Conservation (phyloP, 2,113 vertebrate genomes). For the Murina feae region DNA sequence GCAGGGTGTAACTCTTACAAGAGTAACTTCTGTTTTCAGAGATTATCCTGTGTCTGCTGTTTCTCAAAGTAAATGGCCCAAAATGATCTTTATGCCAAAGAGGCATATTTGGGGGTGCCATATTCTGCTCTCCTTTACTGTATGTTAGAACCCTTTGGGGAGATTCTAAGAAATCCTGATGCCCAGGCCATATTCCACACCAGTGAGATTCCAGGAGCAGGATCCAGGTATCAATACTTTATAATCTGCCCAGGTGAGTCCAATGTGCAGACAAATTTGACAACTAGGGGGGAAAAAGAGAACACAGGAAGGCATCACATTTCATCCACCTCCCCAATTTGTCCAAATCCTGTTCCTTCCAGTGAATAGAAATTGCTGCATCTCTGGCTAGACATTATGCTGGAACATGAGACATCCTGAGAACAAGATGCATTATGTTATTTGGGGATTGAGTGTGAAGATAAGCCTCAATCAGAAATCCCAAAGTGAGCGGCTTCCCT, state of each 20-base stretch:
- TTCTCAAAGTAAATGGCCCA: neutral
- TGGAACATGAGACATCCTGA: neutral
- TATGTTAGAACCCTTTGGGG: neutral
- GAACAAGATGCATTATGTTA: neutral
- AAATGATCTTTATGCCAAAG: neutral
- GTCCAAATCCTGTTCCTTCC: neutral
- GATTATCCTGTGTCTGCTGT: neutral
- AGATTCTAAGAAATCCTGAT: neutral
- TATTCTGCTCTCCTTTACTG: neutral
- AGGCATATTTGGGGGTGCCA: neutral
- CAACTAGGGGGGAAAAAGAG: neutral
- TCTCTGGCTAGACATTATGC: neutral
- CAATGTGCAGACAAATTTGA: neutral
- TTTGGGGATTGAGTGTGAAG: neutral
- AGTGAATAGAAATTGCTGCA: neutral
- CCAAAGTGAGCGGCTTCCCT: neutral
- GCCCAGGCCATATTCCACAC: neutral
- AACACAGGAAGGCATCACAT: neutral
- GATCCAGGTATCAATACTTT: neutral
- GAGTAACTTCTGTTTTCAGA: neutral
- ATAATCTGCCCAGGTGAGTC: neutral
- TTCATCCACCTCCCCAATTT: neutral
- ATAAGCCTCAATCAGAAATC: slow-evolving; percentile 2
- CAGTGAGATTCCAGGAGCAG: neutral
- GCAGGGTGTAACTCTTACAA: neutral